Evolutionary conservation across 2,797 vertebrate genomes (phyloP).

Genomic region (Gorsachius magnificus): DNA sequence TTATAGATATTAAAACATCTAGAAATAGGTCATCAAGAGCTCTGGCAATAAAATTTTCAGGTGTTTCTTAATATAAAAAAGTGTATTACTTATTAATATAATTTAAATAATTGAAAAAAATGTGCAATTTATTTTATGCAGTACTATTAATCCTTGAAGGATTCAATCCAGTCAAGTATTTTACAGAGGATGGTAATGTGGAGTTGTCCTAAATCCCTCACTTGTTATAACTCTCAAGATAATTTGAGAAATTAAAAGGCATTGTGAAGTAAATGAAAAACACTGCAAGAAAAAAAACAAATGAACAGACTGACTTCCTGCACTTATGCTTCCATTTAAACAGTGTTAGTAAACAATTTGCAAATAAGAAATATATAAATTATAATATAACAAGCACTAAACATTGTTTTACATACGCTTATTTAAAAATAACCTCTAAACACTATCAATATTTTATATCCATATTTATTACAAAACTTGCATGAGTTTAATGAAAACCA

Average conservation of each 20-base stretch:
- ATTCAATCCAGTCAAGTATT: not conserved
- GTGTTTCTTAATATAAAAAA: not conserved
- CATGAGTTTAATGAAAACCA: not conserved
- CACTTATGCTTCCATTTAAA: not conserved
- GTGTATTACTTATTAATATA: not conserved
- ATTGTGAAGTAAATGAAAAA: not conserved
- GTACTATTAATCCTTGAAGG: not conserved
- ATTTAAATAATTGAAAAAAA: not conserved
- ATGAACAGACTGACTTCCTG: not conserved
- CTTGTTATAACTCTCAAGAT: not conserved
- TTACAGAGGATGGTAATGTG: not conserved
- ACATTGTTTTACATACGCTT: not conserved
- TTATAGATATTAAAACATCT: not conserved
- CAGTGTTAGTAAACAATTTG: not conserved
- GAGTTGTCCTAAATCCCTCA: not conserved
- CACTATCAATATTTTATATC: not conserved
- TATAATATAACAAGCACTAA: not conserved
- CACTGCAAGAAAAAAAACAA: not conserved
- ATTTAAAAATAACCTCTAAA: not conserved
- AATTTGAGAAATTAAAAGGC: not conserved
- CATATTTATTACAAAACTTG: not conserved
- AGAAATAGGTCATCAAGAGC: not conserved
- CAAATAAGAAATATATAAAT: not conserved
- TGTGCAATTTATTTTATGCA: not conserved
- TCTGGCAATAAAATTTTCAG: not conserved